Evolutionary conservation across 1,140 invertebrate species (phyloP), one percentile per base, ranked within the genome.

Genomic region (Scaptomyza hsui): DNA sequence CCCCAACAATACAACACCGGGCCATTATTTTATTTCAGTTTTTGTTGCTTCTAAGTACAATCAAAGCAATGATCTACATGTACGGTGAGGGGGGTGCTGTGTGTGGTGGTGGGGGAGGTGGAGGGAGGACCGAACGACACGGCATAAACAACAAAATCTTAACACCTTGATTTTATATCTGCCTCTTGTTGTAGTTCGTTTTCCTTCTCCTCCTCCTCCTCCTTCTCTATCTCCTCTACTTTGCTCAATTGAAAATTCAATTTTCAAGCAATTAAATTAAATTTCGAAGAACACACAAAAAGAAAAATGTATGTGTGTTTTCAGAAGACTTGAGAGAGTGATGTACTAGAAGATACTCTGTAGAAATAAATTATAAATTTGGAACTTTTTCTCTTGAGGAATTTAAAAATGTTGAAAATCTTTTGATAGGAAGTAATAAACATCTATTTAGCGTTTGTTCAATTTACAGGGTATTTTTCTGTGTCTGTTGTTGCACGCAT

Each of bases 251-350:
- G 74, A 81, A 86, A 77, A 81, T 81, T 85, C 73, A 85, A 81
- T 85, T 85, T 86, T 73, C 68, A 44, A 73, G 80, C 81, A 77
- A 85, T 85, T 85, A 85, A 85, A 86, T 53, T 48, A 67, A 70
- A 70, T 81, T 86, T 81, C 82, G 42, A 86, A 63, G 62, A 86
- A 85, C 69, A 85, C 77, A 69, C 37, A 75, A 81, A 72, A 42
- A 39, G 39, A 37, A 75, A 56, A 47, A 49, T 47, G 32, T 47
- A 5, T 9, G n/a, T 12, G 32, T n/a, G n/a, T 16, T 12, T n/a
- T 5, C 12, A 5, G 4, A 16, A 5, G 5, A 10, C 9, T 39
- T n/a, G n/a, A n/a, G n/a, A n/a, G 10, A 1, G 16, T 42, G 13
- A 42, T 16, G 3, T 1, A 26, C 37, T 42, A 12, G 13, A 12